Base-by-base conservation (phyloP, 2,113 vertebrate genomes). In the Kryptolebias marmoratus region DNA sequence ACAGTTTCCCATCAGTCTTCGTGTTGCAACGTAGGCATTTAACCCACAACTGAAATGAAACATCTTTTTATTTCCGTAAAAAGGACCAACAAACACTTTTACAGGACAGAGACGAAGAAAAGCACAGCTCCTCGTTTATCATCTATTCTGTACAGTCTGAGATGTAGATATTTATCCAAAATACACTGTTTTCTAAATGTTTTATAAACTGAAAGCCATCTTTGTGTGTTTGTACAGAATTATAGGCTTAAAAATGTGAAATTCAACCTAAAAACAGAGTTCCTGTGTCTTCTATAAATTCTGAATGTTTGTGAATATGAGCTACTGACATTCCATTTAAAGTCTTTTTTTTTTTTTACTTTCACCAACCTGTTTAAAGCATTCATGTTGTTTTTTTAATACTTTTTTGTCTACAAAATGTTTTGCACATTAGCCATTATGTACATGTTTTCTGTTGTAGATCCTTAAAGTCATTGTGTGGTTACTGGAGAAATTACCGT, bases 141-240 rank as follows among this genome's bases (percentile, higher is more conserved):
- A 47, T 49, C 31, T 77, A 22, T 75, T 79, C 73, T 90, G 80
- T 86, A 81, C 66, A 87, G 80, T 45, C 45, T 74, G 55, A 11
- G 66, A 53, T 89, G 92, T 88, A 88, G 57, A 90, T 87, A 86
- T 61, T 82, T 54, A 64, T 71, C 52, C 79, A 75, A 82, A 56
- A 87, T 85, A 86, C 89, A 88, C 80, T 88, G 83, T 91, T 92
- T 88, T 87, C 76, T 84, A 90, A 58, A 82, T 80, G 79, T 81
- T 88, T 89, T 83, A 64, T 85, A 73, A 83, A 59, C 54, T 54
- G 77, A 59, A 88, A 74, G 63, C 77, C 71, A 80, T 84, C 50
- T 79, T 45, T 68, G 73, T 78, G 53, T 80, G 31, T 75, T 13
- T 87, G 86, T 89, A 89, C 75, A 87, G 68, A 68, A 71, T 68